Evolutionary conservation across 2,113 vertebrate genomes (phyloP).

Genomic region (Myxocyprinus asiaticus): DNA sequence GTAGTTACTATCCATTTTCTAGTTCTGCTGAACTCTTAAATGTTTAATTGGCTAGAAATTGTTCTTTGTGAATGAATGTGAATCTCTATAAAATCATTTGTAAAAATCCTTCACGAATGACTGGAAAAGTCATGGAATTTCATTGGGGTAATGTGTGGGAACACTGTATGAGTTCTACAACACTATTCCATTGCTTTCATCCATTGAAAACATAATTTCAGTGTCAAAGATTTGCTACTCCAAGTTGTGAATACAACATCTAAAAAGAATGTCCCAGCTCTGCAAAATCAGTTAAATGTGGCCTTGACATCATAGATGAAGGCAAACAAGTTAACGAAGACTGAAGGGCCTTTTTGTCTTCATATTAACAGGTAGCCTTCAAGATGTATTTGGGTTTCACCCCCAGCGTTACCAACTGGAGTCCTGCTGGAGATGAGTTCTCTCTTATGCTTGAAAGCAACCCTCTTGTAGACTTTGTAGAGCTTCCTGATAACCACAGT

Average conservation of each 20-base stretch:
- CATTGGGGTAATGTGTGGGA: no score
- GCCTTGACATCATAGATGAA: neutral
- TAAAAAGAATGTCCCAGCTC: conserved; percentile 24
- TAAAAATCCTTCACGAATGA: no score
- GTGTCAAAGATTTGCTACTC: no score
- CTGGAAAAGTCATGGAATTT: no score
- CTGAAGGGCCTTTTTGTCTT: neutral
- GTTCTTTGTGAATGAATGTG: no score
- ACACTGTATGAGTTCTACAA: no score
- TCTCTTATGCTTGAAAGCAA: conserved; percentile 97
- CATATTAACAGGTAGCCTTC: conserved; percentile 84
- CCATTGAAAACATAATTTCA: no score
- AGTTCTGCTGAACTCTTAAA: no score
- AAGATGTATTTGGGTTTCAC: conserved; percentile 98
- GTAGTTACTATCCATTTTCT: no score
- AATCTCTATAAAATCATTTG: no score
- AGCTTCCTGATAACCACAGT: conserved; percentile 96
- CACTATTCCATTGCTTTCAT: no score
- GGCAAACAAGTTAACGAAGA: neutral
- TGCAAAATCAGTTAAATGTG: conserved; percentile 37
- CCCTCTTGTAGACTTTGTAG: conserved; percentile 96
- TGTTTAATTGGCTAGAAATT: no score
- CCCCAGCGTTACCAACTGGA: conserved; percentile 98
- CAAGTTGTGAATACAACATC: neutral
- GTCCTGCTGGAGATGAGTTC: conserved; percentile 95